Evolutionary conservation across 2,797 vertebrate species (phyloP).

Genomic region (Australoheros facetus): DNA sequence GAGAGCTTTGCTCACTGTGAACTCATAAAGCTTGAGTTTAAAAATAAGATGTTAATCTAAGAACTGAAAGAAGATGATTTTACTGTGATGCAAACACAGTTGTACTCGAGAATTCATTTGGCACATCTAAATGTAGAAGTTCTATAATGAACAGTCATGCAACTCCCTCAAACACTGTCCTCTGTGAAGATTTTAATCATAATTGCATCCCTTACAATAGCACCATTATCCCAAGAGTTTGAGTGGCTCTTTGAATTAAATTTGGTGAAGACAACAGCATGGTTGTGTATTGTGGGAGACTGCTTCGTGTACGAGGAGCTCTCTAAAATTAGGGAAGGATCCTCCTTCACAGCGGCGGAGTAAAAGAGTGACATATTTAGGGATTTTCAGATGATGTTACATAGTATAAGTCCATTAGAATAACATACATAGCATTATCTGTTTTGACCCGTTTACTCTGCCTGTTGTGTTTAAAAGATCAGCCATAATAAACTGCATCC

Average conservation of each 20-base stretch:
- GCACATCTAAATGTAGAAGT: constrained; percentile 19
- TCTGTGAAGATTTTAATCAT: constrained; percentile 30
- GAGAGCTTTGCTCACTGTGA: constrained; percentile 22
- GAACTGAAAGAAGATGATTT: background rate
- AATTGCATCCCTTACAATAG: constrained; percentile 37
- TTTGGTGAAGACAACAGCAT: background rate
- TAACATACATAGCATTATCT: background rate
- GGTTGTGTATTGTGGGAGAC: background rate
- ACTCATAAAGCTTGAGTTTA: constrained; percentile 9
- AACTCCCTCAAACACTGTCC: constrained; percentile 3
- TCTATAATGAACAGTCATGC: constrained; percentile 20
- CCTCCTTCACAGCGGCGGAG: constrained; percentile 51
- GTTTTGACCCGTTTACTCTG: constrained; percentile 42
- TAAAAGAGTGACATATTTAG: constrained; percentile 36
- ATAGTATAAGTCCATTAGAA: background rate
- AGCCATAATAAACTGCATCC: constrained; percentile 44
- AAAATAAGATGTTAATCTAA: constrained; percentile 11
- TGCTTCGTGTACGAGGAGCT: constrained; percentile 22
- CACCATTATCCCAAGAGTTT: constrained; percentile 35
- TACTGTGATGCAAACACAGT: background rate
- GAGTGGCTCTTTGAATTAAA: constrained; percentile 40
- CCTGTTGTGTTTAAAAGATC: constrained; percentile 39
- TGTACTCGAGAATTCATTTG: constrained; percentile 21
- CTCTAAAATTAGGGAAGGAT: constrained; percentile 53
- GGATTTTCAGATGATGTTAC: background rate